A percentile compares a stretch with the other conserved stretches of the same genome.
Conservation (phyloP, 1,140 invertebrate species). For the Drosophila punjabiensis region DNA sequence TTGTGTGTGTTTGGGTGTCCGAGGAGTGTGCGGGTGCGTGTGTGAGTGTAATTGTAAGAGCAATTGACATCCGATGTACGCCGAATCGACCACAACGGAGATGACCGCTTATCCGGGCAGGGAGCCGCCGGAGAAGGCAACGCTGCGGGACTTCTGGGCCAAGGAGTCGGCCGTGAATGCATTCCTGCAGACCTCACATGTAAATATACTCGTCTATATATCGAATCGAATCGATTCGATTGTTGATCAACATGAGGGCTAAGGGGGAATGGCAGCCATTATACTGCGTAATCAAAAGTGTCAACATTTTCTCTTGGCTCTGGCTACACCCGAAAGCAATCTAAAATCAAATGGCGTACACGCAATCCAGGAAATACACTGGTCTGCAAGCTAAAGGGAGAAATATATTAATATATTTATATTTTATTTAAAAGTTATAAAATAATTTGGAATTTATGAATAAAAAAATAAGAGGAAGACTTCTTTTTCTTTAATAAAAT, state of each 20-base stretch:
- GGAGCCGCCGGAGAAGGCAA: constrained; percentile 63
- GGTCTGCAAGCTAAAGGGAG: no score
- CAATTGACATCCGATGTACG: constrained; percentile 63
- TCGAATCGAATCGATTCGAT: constrained; percentile 17
- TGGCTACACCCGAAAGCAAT: constrained; percentile 36
- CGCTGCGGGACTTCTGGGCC: constrained; percentile 80
- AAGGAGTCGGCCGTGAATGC: constrained; percentile 82
- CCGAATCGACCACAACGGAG: constrained; percentile 79
- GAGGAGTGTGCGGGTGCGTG: constrained; percentile 16
- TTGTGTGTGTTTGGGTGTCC: background rate
- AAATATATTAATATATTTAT: no score
- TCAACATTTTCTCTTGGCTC: constrained; percentile 44
- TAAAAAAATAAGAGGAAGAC: no score
- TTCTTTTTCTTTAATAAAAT: background rate
- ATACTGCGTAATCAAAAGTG: constrained; percentile 49
- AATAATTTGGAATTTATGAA: no score
- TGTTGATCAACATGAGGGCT: constrained; percentile 11
- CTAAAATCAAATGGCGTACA: constrained; percentile 45
- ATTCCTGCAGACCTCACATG: constrained; percentile 75
- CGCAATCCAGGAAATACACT: constrained; percentile 22
- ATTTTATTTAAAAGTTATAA: background rate
- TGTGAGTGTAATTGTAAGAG: constrained; percentile 38
- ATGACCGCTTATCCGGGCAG: constrained; percentile 71
- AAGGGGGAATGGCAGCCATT: constrained; percentile 12
- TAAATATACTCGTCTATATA: constrained; percentile 46